Evolutionary conservation across 2,888 invertebrate genomes (phyloP).

Genomic region (Ochropleura plecta): DNA sequence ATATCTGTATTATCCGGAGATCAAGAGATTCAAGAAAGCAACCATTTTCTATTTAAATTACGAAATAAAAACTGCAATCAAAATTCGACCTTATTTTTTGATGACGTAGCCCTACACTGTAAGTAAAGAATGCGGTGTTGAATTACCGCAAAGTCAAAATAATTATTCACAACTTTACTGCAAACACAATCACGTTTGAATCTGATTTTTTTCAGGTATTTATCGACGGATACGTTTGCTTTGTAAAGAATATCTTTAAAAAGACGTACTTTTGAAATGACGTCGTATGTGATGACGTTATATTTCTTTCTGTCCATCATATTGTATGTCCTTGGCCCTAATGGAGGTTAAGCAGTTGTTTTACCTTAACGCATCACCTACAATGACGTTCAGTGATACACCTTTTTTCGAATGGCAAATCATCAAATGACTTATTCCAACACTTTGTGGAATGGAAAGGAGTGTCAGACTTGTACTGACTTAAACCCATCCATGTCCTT

Average conservation of each 20-base stretch:
- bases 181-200: not conserved
- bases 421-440: no score
- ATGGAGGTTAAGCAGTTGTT: slow-evolving; percentile 21
- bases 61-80: no score
- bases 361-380: slow-evolving; percentile 6
- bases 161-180: not conserved
- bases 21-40: no score
- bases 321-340: slow-evolving; percentile 8
- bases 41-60: not conserved
- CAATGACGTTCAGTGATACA: no score
- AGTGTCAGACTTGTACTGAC: no score
- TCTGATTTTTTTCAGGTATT: no score
- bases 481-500: no score
- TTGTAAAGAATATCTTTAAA: not conserved
- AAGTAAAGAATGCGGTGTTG: not conserved
- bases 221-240: not conserved
- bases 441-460: no score
- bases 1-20: not conserved
- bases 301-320: slow-evolving; percentile 8
- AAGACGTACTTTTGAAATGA: not conserved
- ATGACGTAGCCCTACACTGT: no score
- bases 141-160: not conserved
- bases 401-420: no score
- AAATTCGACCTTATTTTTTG: no score
- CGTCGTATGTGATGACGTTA: not conserved